Evolutionary conservation across 2,888 invertebrate genomes (phyloP).

Genomic region (Elegia similella): DNA sequence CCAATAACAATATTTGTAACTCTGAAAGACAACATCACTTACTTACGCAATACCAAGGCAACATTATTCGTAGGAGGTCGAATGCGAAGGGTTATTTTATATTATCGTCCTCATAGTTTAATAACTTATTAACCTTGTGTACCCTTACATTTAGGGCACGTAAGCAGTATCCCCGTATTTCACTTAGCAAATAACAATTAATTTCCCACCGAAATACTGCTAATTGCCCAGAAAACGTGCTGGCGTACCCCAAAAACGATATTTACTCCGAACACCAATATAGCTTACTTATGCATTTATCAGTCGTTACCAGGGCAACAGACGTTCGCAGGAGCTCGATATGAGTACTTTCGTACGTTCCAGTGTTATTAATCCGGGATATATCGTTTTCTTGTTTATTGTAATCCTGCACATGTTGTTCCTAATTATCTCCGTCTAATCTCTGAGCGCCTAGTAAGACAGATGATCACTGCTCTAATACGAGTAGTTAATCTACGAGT

Average conservation of each 20-base stretch:
- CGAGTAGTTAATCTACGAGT: background rate
- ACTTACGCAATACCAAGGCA: background rate
- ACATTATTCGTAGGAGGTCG: too few species aligned
- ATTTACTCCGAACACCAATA: background rate
- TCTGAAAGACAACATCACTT: background rate
- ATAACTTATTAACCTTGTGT: slow-evolving; percentile 4
- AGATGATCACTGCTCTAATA: slow-evolving; percentile 7
- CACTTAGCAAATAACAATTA: slow-evolving; percentile 2
- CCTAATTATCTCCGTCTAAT: slow-evolving; percentile 4
- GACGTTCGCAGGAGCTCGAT: background rate
- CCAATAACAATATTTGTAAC: background rate
- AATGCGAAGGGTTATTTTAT: too few species aligned
- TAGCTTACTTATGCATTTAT: slow-evolving; percentile 5
- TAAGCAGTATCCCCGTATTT: background rate
- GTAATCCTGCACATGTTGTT: slow-evolving; percentile 1
- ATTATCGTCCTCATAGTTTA: background rate
- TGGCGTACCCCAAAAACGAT: background rate
- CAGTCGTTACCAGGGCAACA: slow-evolving; percentile 7
- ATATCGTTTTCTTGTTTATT: slow-evolving; percentile 6
- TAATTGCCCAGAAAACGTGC: slow-evolving; percentile 1
- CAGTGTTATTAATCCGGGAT: background rate
- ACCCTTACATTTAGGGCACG: background rate
- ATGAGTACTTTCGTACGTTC: background rate
- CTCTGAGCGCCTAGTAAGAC: slow-evolving; percentile 6
- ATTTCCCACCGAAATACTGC: background rate